Evolutionary conservation across 2,888 invertebrate genomes (phyloP).

Genomic region (Drosophila anceps): DNA sequence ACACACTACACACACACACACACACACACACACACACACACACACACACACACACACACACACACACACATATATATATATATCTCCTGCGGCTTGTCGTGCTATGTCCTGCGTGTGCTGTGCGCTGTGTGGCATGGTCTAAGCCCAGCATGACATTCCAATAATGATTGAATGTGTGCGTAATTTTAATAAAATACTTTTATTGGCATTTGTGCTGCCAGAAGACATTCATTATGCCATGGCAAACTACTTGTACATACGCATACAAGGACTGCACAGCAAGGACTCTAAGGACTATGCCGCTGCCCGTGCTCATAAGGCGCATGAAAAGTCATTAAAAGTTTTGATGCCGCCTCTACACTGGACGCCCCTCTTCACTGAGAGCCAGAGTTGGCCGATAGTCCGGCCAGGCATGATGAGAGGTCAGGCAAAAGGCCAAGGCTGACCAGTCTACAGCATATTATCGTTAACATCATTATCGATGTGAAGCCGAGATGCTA

Average conservation of each 20-base stretch:
- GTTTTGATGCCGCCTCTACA: constrained; percentile 56
- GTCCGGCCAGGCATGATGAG: constrained; percentile 42
- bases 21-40: not conserved
- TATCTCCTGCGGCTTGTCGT: constrained; percentile 40
- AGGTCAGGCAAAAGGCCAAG: constrained; percentile 69
- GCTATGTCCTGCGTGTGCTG: constrained; percentile 31
- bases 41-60: not conserved
- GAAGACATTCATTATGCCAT: constrained; percentile 55
- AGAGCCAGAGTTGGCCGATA: not conserved
- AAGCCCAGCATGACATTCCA: constrained; percentile 72
- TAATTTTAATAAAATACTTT: constrained; percentile 81
- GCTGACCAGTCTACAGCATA: constrained; percentile 36
- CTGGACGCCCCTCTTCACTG: not conserved
- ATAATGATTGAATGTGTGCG: constrained; percentile 81
- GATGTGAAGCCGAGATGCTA: not conserved
- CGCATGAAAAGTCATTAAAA: constrained; percentile 78
- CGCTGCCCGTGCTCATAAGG: constrained; percentile 50
- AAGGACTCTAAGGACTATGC: constrained; percentile 22
- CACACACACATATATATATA: not conserved
- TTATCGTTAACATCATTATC: constrained; percentile 46
- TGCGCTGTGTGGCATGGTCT: constrained; percentile 16
- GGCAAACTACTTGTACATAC: constrained; percentile 8
- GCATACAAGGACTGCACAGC: constrained; percentile 27
- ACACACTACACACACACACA: not conserved
- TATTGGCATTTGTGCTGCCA: constrained; percentile 75